These are phyloP conservation scores for Oophaga pumilio DNA, from an alignment of 2,113 vertebrate species.

Conservation along the genomic window DNA sequence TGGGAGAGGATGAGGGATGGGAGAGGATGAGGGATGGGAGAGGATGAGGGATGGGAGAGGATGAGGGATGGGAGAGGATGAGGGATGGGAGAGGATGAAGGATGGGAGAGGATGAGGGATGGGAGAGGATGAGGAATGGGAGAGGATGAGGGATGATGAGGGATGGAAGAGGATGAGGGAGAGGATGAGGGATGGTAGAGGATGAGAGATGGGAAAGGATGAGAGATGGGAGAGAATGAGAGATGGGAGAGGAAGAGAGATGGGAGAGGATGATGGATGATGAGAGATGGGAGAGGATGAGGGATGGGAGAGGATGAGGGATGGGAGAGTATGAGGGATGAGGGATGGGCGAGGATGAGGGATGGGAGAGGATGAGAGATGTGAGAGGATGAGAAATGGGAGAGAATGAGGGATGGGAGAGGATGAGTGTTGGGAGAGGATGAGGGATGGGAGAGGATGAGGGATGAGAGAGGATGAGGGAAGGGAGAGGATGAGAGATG, in stretches of 20 bases:
- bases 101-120: no score
- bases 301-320: background rate
- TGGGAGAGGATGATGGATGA: no score
- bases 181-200: background rate
- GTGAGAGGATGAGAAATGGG: background rate
- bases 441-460: no score
- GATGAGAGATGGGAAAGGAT: background rate
- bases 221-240: background rate
- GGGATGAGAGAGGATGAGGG: no score
- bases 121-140: background rate
- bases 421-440: no score
- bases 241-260: background rate
- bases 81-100: background rate
- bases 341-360: constrained; percentile 6
- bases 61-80: background rate
- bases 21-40: no score
- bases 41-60: no score
- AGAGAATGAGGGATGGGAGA: no score
- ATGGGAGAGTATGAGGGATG: background rate
- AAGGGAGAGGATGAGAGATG: no score
- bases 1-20: no score
- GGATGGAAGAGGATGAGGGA: background rate
- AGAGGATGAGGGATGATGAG: no score
- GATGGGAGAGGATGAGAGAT: background rate
- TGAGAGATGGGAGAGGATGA: background rate